These are phyloP conservation scores for Polypedilum vanderplanki DNA, from an alignment of 1,140 invertebrate genomes.

Conservation along the genomic window DNA sequence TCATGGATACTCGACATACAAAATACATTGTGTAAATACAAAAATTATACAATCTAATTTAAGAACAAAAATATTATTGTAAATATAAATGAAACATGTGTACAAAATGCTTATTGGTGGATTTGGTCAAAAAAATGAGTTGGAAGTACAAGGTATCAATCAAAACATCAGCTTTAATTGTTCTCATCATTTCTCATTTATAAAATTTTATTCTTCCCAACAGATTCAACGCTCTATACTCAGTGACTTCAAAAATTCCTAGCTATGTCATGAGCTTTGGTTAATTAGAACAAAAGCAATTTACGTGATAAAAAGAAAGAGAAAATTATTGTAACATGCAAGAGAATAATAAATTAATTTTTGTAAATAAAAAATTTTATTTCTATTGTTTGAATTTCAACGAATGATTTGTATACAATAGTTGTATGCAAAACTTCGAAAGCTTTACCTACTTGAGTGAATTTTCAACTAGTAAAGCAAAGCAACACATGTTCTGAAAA, in stretches of 20 bases:
- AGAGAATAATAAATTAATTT: background rate
- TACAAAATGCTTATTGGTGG: background rate
- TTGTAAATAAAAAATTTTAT: background rate
- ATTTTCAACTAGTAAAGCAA: background rate
- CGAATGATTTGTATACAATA: background rate
- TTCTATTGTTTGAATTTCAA: background rate
- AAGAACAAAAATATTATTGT: background rate
- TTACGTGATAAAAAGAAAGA: background rate
- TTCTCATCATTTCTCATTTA: background rate
- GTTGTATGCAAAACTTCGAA: background rate
- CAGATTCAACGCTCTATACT: constrained; percentile 16
- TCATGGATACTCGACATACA: background rate
- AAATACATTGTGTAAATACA: background rate
- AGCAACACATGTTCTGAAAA: constrained; percentile 4
- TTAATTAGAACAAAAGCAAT: background rate
- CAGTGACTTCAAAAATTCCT: constrained; percentile 8
- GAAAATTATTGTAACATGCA: background rate
- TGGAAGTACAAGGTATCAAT: background rate
- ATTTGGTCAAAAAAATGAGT: background rate
- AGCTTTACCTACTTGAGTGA: background rate
- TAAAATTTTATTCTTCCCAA: background rate
- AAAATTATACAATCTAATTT: background rate
- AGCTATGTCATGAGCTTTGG: constrained; percentile 19
- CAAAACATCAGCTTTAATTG: too few relatives aligned
- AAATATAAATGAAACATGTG: background rate